Conservation (phyloP, 2,797 vertebrate genomes). For the Myotis vivesi region DNA sequence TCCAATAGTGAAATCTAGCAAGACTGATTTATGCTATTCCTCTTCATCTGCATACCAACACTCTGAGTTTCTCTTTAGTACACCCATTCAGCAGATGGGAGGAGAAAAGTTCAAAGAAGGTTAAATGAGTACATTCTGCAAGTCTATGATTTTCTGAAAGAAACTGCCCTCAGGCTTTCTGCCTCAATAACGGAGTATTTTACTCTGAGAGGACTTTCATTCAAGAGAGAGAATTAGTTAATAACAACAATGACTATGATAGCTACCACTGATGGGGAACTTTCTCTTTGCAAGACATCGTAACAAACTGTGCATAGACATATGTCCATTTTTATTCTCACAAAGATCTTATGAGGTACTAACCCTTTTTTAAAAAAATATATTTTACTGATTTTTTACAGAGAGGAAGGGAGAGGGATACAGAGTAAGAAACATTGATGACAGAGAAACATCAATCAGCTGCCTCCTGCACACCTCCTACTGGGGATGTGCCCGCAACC, state of each 20-base stretch:
- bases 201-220: not conserved
- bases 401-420: too few relatives aligned
- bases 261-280: not conserved
- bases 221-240: not conserved
- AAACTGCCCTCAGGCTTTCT: constrained; percentile 28
- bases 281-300: not conserved
- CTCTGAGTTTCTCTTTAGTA: constrained; percentile 42
- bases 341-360: not conserved
- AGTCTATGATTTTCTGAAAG: constrained; percentile 50
- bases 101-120: constrained; percentile 33
- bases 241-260: not conserved
- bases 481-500: too few relatives aligned
- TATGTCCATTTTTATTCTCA: not conserved
- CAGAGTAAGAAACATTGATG: too few relatives aligned
- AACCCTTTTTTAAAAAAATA: not conserved
- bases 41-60: not conserved
- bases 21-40: not conserved
- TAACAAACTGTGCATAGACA: not conserved
- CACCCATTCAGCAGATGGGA: constrained; percentile 48
- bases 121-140: constrained; percentile 38
- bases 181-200: not conserved
- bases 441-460: too few relatives aligned
- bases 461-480: too few relatives aligned
- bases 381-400: too few relatives aligned
- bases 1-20: not conserved